These are phyloP conservation scores for Strigamia crassipes DNA, from an alignment of 2,888 invertebrate genomes.

Conservation along the genomic window DNA sequence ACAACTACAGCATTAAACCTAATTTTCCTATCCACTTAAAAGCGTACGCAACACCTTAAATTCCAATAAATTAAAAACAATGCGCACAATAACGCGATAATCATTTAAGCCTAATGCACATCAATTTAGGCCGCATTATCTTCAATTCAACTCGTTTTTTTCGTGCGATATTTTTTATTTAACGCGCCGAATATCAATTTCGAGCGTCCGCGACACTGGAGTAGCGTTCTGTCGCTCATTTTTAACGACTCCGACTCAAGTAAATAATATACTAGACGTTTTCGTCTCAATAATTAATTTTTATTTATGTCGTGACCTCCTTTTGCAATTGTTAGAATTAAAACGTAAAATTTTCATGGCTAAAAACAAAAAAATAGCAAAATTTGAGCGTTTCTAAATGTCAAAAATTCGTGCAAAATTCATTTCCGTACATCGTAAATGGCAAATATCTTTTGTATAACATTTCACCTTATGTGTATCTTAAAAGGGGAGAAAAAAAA, in stretches of 20 bases:
- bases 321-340: neutral
- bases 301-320: neutral
- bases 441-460: neutral
- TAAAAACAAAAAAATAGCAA: neutral
- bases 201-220: too few species aligned
- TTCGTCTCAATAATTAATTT: neutral
- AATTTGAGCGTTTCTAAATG: neutral
- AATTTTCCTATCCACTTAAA: constrained; percentile 10
- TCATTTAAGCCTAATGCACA: neutral
- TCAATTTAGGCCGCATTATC: too few species aligned
- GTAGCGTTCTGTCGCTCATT: too few species aligned
- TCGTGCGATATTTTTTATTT: too few species aligned
- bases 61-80: neutral
- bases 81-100: neutral
- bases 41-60: neutral
- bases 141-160: too few species aligned
- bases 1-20: constrained; percentile 23
- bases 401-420: neutral
- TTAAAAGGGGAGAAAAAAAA: neutral
- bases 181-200: too few species aligned
- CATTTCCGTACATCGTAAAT: neutral
- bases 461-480: neutral
- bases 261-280: neutral
- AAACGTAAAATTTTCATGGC: neutral
- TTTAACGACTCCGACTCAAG: too few species aligned